phyloP scores from a whole-genome alignment of 2,113 vertebrate species.

The Cyanocitta stelleri region DNA sequence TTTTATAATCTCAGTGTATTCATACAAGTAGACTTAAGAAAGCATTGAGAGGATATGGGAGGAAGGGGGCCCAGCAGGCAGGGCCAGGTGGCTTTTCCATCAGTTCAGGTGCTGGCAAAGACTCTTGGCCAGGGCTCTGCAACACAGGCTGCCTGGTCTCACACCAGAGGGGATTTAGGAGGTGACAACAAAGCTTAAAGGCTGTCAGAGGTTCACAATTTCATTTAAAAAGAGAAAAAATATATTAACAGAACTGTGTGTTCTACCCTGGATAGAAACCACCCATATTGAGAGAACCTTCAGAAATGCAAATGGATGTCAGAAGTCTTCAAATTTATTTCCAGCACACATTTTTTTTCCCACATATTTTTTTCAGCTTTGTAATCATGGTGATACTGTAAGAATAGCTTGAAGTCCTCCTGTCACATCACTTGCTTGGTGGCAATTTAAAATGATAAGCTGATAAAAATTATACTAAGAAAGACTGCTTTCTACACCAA shows the following conservation, averaged over 20 bases:
- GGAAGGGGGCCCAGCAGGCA: not conserved
- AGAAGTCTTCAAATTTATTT: slow-evolving; percentile 2
- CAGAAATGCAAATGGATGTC: not conserved
- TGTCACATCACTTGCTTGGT: not conserved
- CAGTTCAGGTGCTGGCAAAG: not conserved
- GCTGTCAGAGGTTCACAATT: not conserved
- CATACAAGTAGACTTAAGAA: rapidly evolving
- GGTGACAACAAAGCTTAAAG: not conserved
- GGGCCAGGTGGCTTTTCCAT: not conserved
- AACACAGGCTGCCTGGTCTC: not conserved
- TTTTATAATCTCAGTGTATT: not conserved
- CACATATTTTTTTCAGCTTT: not conserved
- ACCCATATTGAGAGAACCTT: not conserved
- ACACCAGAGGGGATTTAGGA: not conserved
- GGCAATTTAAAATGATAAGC: not conserved
- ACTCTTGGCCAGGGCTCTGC: not conserved
- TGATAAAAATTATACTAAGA: not conserved
- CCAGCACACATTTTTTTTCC: not conserved
- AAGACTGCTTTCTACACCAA: not conserved
- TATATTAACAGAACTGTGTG: not conserved
- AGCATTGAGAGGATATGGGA: rapidly evolving
- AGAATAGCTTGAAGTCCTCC: not conserved
- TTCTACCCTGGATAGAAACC: not conserved
- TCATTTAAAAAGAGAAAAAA: not conserved
- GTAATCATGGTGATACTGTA: not conserved